A percentile compares a stretch with the other conserved stretches of the same genome.
These are phyloP conservation scores for Sarcophaga bullata DNA, from an alignment of 1,140 invertebrate genomes.

Conservation along the genomic window DNA sequence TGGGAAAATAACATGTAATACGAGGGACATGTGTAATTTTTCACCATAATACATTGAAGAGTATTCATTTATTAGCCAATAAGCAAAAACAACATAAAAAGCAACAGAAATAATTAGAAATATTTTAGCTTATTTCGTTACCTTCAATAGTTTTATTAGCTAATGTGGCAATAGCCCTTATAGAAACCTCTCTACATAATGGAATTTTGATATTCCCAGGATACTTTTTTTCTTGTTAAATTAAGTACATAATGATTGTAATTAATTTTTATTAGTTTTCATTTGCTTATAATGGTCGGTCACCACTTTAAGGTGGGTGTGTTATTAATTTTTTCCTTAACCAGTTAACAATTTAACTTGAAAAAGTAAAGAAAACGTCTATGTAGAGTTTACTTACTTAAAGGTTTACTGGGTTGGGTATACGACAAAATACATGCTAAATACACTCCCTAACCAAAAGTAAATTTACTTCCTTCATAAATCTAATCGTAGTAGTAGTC, in stretches of 20 bases:
- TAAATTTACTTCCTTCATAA: background rate
- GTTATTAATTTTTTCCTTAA: background rate
- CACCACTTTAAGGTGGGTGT: background rate
- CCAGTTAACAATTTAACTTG: background rate
- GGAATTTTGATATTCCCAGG: no score
- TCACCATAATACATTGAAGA: no score
- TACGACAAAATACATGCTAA: background rate
- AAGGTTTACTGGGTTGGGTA: background rate
- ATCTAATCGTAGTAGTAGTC: background rate
- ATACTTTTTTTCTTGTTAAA: no score
- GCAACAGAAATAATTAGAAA: no score
- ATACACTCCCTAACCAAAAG: background rate
- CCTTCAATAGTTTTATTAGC: no score
- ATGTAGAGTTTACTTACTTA: background rate
- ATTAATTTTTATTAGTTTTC: conserved; percentile 11
- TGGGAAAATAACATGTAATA: no score
- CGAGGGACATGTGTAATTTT: no score
- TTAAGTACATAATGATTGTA: background rate
- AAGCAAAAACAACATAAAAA: no score
- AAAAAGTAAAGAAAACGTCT: background rate
- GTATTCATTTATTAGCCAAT: no score
- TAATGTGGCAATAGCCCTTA: no score
- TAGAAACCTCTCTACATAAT: no score
- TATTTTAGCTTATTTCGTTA: no score
- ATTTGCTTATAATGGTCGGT: background rate